Percentiles rank a stretch among this genome's conserved stretches.
Evolutionary conservation across 2,113 vertebrate genomes (phyloP).

Genomic region (Ciconia maguari): DNA sequence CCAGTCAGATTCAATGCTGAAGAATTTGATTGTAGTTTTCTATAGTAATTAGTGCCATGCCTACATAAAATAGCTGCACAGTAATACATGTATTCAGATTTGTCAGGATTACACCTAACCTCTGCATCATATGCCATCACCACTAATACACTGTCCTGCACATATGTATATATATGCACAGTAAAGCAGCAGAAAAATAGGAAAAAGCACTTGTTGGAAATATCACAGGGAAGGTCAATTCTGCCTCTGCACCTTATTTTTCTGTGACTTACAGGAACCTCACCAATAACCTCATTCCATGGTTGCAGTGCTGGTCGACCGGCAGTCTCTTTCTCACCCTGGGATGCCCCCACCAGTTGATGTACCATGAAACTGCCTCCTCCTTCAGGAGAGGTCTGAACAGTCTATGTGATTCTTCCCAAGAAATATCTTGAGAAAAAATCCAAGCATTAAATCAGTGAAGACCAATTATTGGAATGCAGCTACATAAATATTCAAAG

Average conservation of each 20-base stretch:
- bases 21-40: not conserved
- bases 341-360: not conserved
- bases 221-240: not conserved
- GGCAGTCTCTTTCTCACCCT: not conserved
- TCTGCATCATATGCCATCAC: not conserved
- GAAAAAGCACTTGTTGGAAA: not conserved
- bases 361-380: not conserved
- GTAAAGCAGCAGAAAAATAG: not conserved
- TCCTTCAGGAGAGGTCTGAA: not conserved
- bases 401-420: not conserved
- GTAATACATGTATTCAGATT: not conserved
- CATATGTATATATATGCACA: accelerated
- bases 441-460: not conserved
- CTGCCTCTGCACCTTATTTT: not conserved
- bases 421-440: not conserved
- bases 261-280: not conserved
- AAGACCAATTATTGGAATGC: not conserved
- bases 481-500: not conserved
- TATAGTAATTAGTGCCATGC: not conserved
- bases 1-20: not conserved
- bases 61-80: not conserved
- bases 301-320: accelerated
- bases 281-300: not conserved
- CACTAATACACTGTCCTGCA: not conserved
- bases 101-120: not conserved